Conservation (phyloP, 64 coral and sea anemone genomes). For the Pocillopora damicornis region DNA sequence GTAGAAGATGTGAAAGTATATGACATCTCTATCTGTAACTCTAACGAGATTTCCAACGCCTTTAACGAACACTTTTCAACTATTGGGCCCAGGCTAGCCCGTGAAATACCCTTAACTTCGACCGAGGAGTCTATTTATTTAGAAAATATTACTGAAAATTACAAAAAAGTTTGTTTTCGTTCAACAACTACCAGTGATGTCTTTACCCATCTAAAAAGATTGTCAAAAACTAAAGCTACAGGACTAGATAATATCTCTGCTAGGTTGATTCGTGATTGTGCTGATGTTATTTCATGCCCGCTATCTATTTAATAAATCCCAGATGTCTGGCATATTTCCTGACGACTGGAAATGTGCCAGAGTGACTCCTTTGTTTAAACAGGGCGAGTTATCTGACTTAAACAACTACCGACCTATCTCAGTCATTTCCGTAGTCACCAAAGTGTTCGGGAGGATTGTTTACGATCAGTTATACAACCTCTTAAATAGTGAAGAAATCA, state of each 20-base stretch:
- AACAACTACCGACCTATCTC: constrained; percentile 51
- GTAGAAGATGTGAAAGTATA: constrained; percentile 10
- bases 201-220: not conserved
- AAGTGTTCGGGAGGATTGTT: constrained; percentile 36
- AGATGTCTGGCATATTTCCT: constrained; percentile 10
- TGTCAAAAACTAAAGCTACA: constrained; percentile 16
- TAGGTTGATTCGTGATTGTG: not conserved
- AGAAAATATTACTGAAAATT: not conserved
- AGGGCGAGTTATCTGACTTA: constrained; percentile 12
- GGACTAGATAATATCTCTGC: constrained; percentile 36
- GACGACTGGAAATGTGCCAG: constrained; percentile 27
- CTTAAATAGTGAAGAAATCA: constrained; percentile 19
- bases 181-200: not conserved
- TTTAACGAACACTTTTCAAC: constrained; percentile 41
- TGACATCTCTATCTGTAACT: constrained; percentile 6
- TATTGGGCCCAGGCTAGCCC: constrained; percentile 30
- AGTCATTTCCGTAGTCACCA: constrained; percentile 25
- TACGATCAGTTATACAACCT: constrained; percentile 38
- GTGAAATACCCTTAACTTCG: not conserved
- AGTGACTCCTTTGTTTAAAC: constrained; percentile 49
- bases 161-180: not conserved
- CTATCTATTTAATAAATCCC: constrained; percentile 5
- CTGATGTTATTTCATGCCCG: constrained; percentile 33
- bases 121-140: not conserved
- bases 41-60: not conserved